These are phyloP conservation scores for Bombylius major DNA, from an alignment of 2,888 invertebrate genomes.

Conservation along the genomic window DNA sequence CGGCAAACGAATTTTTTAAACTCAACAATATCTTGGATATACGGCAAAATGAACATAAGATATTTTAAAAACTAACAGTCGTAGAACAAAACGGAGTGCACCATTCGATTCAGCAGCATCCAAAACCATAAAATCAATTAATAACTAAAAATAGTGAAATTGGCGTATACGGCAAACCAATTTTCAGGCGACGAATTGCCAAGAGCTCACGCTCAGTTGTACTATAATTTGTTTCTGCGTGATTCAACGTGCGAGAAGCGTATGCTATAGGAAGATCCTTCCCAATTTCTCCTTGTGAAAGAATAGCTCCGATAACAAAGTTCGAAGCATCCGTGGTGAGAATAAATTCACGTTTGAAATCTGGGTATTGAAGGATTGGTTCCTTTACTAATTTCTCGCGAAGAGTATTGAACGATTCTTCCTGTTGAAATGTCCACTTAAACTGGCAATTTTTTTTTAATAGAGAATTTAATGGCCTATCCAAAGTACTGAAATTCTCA, in stretches of 20 bases:
- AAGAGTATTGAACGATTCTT: background rate
- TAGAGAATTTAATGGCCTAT: background rate
- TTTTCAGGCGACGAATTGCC: no score
- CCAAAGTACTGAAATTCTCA: conserved; percentile 2
- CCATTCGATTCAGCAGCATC: no score
- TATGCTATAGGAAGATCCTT: background rate
- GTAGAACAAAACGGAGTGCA: no score
- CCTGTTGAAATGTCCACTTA: background rate
- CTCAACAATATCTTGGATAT: no score
- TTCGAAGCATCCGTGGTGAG: background rate
- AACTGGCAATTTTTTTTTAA: conserved; percentile 1
- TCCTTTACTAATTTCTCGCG: background rate
- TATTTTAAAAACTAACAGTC: no score
- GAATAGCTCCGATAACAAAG: background rate
- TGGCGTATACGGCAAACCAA: no score
- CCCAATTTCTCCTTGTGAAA: background rate
- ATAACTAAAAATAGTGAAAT: no score
- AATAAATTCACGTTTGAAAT: background rate
- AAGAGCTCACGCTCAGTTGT: conserved; percentile 16
- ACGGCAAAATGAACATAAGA: no score
- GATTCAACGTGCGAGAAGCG: background rate
- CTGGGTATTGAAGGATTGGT: background rate
- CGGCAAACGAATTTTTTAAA: no score
- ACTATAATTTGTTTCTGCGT: conserved; percentile 17
- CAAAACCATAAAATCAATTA: no score